Base-by-base conservation (phyloP, 2,888 invertebrate genomes). In the Mamestra brassicae region DNA sequence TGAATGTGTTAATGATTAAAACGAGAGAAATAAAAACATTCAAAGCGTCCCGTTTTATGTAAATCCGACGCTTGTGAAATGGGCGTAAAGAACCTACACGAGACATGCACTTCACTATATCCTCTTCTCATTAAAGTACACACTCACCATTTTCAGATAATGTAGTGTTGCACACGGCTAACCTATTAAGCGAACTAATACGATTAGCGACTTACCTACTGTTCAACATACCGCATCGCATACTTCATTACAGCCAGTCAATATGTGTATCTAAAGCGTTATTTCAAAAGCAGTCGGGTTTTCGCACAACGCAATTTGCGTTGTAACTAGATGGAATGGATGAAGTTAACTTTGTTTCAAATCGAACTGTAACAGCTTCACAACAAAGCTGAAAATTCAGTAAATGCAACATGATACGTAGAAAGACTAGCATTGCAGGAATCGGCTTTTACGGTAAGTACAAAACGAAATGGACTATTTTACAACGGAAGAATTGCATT, bases 261-360 rank as follows among this genome's bases (percentile, higher is more conserved):
- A 85, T 78, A 74, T 71, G 74, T 76, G 71, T 79, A 71, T 71
- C 52, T 76, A 76, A 74, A 76, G 26, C 50, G 71, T 75, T 79
- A 79, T 79, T 83, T 83, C 52, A 74, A 76, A 78, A 76, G 26
- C 54, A 61, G 72, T 55, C 42, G 61, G 63, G 36, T 74, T 69
- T 76, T 65, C 65, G 45, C 66, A 75, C 54, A 60, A 74, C 58
- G 62, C 69, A 71, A 72, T 76, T 76, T 76, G 71, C 54, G 42
- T 52, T 78, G 65, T 72, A 71, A 74, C 73, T 68, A 75, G 58
- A 73, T 50, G 17, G 3, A 38, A 38, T 38, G 6, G 4, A 6
- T 5, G 0, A 55, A 47, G 54, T 50, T n/a, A 50, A 54, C 13
- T 47, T 60, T 54, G 47, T 13, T 66, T 50, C 15, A 74, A 78